Evolutionary conservation across 2,113 vertebrate species (phyloP), one percentile per base, ranked within the genome.

Genomic region (Circaetus cinerascens): DNA sequence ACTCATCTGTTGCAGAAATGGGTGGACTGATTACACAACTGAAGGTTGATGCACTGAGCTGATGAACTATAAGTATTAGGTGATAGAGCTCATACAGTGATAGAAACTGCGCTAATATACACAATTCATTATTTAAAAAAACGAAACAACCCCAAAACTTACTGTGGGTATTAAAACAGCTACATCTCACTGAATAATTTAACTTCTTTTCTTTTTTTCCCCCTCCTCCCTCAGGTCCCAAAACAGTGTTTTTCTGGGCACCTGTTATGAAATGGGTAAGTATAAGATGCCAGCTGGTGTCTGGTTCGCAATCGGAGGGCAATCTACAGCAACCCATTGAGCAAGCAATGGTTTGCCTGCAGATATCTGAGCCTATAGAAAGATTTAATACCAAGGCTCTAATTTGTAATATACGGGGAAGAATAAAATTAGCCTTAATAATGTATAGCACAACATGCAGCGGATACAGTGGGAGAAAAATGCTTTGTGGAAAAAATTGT

Each of bases 181-280:
- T 10, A 45, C n/a, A 36, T 81, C 15, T 79, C 20, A n/a, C 15
- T 86, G 32, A 76, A 32, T 59, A 62, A 78, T 73, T 75, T 56
- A 80, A 82, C 18, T 79, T 75, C 2, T 78, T 68, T 93, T 82
- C 18, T 83, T 57, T 73, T 40, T 29, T 17, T 1, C 17, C 22
- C 30, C 15, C 43, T 68, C 51, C n/a, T 84, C 40, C 77, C 92
- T n/a, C 79, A 99, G 99, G 99, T 98, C 99, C 99, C 68, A 99
- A 97, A 98, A 99, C 99, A 18, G 99, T 99, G 82, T 99, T 99
- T 98, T 99, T 99, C 98, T 99, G 99, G 99, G 99, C 99, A 89
- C 99, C 99, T 41, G 8, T 99, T 98, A 99, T 99, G 98, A 99
- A 99, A 99, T 99, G 99, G 99, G 99, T 99, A 98, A 98, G 98